These are phyloP conservation scores for Pandemis cinnamomeana DNA, from an alignment of 2,888 invertebrate species.

Conservation along the genomic window DNA sequence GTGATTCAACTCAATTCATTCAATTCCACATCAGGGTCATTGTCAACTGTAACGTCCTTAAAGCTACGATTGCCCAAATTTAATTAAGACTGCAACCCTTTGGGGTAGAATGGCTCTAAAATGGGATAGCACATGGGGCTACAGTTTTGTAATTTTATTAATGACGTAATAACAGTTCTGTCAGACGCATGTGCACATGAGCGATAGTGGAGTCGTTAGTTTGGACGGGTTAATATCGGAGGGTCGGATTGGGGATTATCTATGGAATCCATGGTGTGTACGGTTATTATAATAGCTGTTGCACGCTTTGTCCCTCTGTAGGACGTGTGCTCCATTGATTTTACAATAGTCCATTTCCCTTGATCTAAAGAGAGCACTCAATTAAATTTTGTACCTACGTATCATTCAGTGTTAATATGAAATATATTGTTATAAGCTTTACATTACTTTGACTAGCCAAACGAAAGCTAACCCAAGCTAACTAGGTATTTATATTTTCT, in stretches of 20 bases:
- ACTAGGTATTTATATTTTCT: background rate
- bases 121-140: slow-evolving; percentile 75
- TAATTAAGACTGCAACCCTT: slow-evolving; percentile 71
- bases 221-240: slow-evolving; percentile 81
- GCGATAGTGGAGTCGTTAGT: slow-evolving; percentile 82
- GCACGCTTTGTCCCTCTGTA: slow-evolving; percentile 13
- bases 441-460: background rate
- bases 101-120: slow-evolving; percentile 69
- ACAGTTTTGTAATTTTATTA: slow-evolving; percentile 85
- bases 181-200: slow-evolving; percentile 82
- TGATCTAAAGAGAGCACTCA: background rate
- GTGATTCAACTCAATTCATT: slow-evolving; percentile 79
- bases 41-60: slow-evolving; percentile 71
- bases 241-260: slow-evolving; percentile 76
- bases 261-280: slow-evolving; percentile 64
- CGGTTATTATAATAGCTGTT: slow-evolving; percentile 52
- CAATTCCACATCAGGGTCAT: slow-evolving; percentile 73
- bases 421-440: background rate
- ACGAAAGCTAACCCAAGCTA: no score
- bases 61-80: slow-evolving; percentile 80
- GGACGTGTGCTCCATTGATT: slow-evolving; percentile 29
- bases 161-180: slow-evolving; percentile 84
- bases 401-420: background rate
- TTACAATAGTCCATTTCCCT: slow-evolving; percentile 4
- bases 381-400: background rate